Base-by-base conservation (phyloP, 1,140 invertebrate species). In the Drosophila guanche region DNA sequence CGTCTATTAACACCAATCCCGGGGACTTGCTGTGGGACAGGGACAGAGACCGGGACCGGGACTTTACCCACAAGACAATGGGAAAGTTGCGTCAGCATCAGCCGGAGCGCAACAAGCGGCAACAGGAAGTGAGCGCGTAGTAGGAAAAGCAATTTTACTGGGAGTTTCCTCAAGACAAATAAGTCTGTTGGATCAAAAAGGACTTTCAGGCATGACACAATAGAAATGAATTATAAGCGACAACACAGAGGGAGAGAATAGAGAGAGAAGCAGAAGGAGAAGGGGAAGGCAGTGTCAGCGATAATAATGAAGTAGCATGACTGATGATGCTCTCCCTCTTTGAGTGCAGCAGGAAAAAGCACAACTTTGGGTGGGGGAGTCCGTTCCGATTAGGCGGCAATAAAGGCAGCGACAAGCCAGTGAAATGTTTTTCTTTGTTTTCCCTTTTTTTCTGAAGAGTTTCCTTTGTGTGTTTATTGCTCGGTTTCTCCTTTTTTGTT, bases 111-210 rank as follows among this genome's bases (percentile, higher is more conserved):
- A 80, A 80, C 62, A 76, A 77, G 79, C 79, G 52, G 51, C 65
- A 84, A 58, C 81, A 86, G 83, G 83, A 86, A 83, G 78, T 53
- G 75, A 67, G 72, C 62, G 74, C 74, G 83, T 78, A 74, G 76
- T 79, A 85, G 85, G 85, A 89, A 89, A 89, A 89, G 85, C 86
- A 89, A 89, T 89, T 89, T 89, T 71, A 86, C 86, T 90, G 81
- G 57, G 80, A 89, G 86, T 89, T 89, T 89, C 86, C 86, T 89
- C 72, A 85, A 89, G 86, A 89, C 86, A 89, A 89, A 90, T 89
- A 90, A 89, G 86, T 89, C 86, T 81, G 77, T 63, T 74, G 86
- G 86, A 89, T 89, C 86, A 89, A 89, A 89, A 89, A 70, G 83
- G 80, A 80, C 86, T 89, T 89, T 85, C 81, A 86, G 63, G 61